These are phyloP conservation scores for Galerucella nymphaeae DNA, from an alignment of 2,888 invertebrate species.

Conservation along the genomic window DNA sequence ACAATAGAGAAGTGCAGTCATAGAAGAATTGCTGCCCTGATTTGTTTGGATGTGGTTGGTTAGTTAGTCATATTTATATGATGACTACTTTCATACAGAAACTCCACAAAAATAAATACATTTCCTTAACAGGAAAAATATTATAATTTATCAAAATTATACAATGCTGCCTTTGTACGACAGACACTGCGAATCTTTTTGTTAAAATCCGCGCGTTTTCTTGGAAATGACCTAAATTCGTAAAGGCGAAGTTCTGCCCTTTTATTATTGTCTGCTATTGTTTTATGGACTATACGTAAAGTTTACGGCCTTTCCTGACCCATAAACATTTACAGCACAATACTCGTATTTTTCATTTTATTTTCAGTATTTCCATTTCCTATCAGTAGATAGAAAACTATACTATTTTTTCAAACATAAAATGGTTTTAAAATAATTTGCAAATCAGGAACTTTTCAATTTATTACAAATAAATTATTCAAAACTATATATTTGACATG, in stretches of 20 bases:
- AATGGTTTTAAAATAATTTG: neutral
- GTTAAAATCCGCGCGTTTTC: neutral
- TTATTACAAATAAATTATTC: neutral
- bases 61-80: too few species aligned
- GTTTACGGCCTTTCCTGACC: constrained; percentile 5
- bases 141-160: too few species aligned
- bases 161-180: too few species aligned
- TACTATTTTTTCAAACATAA: neutral
- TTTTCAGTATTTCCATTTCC: constrained; percentile 16
- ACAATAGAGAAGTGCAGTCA: too few species aligned
- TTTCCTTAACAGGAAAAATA: too few species aligned
- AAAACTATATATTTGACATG: neutral
- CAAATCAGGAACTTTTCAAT: neutral
- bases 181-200: neutral
- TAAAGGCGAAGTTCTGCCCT: neutral
- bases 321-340: constrained; percentile 17
- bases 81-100: too few species aligned
- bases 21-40: too few species aligned
- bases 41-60: too few species aligned
- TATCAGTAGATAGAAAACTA: neutral
- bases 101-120: too few species aligned
- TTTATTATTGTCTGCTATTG: constrained; percentile 11
- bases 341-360: constrained; percentile 4
- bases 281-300: constrained; percentile 12
- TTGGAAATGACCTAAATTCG: neutral